Conservation (phyloP, 2,797 vertebrate species). For the Lepus townsendii region DNA sequence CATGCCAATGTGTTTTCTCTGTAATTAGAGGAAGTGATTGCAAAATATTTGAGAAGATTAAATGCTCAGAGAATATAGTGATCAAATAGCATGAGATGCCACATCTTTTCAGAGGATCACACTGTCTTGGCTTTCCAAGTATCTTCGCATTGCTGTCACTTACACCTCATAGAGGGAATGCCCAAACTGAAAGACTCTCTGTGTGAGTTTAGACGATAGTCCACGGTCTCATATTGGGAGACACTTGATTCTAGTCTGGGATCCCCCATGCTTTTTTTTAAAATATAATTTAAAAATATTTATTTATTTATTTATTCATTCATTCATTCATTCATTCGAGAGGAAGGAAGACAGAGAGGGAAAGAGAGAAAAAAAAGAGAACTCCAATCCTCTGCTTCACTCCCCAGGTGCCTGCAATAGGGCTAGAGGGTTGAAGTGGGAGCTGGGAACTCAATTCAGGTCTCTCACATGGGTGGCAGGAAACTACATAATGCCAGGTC, state of each 20-base stretch:
- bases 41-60: constrained; percentile 94
- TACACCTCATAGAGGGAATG: constrained; percentile 70
- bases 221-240: background rate
- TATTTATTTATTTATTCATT: too few species aligned
- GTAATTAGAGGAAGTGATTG: constrained; percentile 95
- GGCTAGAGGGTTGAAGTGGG: too few species aligned
- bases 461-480: too few species aligned
- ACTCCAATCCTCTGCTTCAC: too few species aligned
- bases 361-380: too few species aligned
- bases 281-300: too few species aligned
- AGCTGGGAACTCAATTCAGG: too few species aligned
- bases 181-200: constrained; percentile 39
- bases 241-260: background rate
- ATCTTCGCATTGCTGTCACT: constrained; percentile 77
- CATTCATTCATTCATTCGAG: too few species aligned
- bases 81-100: constrained; percentile 86
- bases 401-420: too few species aligned
- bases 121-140: constrained; percentile 74
- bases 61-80: constrained; percentile 86
- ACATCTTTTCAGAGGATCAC: constrained; percentile 86
- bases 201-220: background rate
- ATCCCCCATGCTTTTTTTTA: background rate
- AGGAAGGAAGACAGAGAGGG: too few species aligned
- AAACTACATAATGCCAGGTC: too few species aligned
- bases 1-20: constrained; percentile 88